These are phyloP conservation scores for Conopomorpha cramerella DNA, from an alignment of 1,140 invertebrate species.

Conservation along the genomic window DNA sequence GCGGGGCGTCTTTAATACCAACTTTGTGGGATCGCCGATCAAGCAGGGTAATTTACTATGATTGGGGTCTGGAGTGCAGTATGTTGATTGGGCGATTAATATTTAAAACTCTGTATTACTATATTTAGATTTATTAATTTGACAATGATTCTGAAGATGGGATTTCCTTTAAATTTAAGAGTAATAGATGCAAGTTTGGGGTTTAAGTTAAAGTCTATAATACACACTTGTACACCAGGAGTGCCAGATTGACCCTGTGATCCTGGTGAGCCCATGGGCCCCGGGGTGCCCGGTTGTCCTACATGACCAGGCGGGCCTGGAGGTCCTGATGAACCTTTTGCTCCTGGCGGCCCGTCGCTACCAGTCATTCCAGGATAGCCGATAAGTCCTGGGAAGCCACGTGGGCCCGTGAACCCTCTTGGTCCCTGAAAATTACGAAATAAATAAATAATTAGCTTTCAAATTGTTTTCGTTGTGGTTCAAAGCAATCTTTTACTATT, in stretches of 20 bases:
- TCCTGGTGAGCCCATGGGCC: conserved; percentile 69
- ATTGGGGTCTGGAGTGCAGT: too few relatives aligned
- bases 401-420: conserved; percentile 76
- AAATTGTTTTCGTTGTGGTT: too few relatives aligned
- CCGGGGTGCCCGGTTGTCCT: conserved; percentile 69
- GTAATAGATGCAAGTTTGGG: not conserved
- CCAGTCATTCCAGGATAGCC: conserved; percentile 78
- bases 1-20: too few relatives aligned
- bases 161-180: too few relatives aligned
- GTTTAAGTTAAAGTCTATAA: not conserved
- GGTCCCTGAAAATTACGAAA: conserved; percentile 66
- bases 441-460: conserved; percentile 5
- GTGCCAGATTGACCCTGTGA: conserved; percentile 70
- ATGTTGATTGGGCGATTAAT: too few relatives aligned
- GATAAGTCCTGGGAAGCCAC: conserved; percentile 77
- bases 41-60: too few relatives aligned
- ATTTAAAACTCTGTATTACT: too few relatives aligned
- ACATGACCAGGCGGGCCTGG: conserved; percentile 70
- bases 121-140: too few relatives aligned
- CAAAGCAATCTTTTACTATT: too few relatives aligned
- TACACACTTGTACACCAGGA: conserved; percentile 68
- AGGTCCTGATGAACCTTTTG: conserved; percentile 74
- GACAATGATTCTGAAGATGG: too few relatives aligned
- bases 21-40: too few relatives aligned
- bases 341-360: conserved; percentile 71